phyloP scores from a whole-genome alignment of 2,113 vertebrate genomes.

The Gymnocephalus cernua region DNA sequence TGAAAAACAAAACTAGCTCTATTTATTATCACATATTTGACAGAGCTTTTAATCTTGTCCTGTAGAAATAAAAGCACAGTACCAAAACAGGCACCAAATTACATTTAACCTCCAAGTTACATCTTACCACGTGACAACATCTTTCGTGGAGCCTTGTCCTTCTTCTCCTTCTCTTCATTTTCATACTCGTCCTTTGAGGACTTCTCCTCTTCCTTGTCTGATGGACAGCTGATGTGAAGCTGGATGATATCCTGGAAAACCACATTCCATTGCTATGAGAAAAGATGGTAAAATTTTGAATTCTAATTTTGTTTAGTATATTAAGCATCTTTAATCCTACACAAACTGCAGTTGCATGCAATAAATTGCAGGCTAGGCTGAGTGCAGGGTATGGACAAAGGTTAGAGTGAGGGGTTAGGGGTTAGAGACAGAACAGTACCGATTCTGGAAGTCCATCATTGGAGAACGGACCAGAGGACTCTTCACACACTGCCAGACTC shows the following conservation, averaged over 20 bases:
- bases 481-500: conserved; percentile 97
- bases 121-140: conserved; percentile 95
- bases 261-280: conserved; percentile 16
- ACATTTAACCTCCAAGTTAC: neutral
- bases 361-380: neutral
- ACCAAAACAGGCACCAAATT: neutral
- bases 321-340: neutral
- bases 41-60: neutral
- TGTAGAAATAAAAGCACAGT: neutral
- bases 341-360: neutral
- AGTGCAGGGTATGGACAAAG: neutral
- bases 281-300: conserved; percentile 13
- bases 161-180: conserved; percentile 97
- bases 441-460: conserved; percentile 91
- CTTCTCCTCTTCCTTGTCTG: conserved; percentile 98
- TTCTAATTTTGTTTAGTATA: neutral
- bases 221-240: conserved; percentile 96
- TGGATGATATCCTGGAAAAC: conserved; percentile 94
- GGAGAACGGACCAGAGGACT: conserved; percentile 90
- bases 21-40: neutral
- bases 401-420: conserved; percentile 30
- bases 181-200: conserved; percentile 93
- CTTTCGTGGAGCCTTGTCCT: conserved; percentile 93
- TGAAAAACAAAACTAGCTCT: neutral
- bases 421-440: conserved; percentile 58